Evolutionary conservation across 2,113 vertebrate species (phyloP), one percentile per base, ranked within the genome.

Genomic region (Argyrosomus japonicus): DNA sequence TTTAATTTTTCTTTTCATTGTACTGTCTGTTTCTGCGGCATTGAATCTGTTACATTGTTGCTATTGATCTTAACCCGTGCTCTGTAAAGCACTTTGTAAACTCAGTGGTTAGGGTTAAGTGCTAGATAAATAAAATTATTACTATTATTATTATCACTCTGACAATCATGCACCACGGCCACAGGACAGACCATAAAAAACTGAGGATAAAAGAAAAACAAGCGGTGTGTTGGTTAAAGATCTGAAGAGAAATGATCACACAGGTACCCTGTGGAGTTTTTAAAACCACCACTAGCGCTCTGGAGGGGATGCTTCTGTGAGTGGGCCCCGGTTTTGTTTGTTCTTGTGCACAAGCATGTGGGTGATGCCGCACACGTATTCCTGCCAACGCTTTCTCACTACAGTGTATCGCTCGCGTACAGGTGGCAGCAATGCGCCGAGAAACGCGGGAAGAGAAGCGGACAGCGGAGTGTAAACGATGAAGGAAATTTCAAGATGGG

Each of bases 291-390:
- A 7, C 60, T 23, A 19, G 74, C 5, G 11, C 23, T 72, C 51
- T 48, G 40, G 50, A 40, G 69, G 23, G 6, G 17, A 32, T 23
- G 4, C 18, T 51, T 43, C 10, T 53, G 14, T 25, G 45, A 45
- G 40, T 14, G 21, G 15, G 13, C 50, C 27, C 27, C 32, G 1
- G 9, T 36, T 51, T 58, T 4, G 62, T 74, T 67, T 60, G 15
- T 27, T 58, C 61, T 58, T 51, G 15, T 6, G 36, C 32, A 25
- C 54, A 75, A 32, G 57, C n/a, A 74, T 40, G 67, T 77, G 73
- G 65, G 58, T 57, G 81, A 77, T 5, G 12, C 6, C 4, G 51
- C 67, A n/a, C 14, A 45, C 5, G 23, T 14, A 40, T n/a, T 27
- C 62, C 69, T 67, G 51, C 68, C 60, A 73, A 65, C 6, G 6